A percentile compares a stretch with the other conserved stretches of the same genome.
phyloP scores from a whole-genome alignment of 2,888 invertebrate genomes.

The Parascotia fuliginaria region DNA sequence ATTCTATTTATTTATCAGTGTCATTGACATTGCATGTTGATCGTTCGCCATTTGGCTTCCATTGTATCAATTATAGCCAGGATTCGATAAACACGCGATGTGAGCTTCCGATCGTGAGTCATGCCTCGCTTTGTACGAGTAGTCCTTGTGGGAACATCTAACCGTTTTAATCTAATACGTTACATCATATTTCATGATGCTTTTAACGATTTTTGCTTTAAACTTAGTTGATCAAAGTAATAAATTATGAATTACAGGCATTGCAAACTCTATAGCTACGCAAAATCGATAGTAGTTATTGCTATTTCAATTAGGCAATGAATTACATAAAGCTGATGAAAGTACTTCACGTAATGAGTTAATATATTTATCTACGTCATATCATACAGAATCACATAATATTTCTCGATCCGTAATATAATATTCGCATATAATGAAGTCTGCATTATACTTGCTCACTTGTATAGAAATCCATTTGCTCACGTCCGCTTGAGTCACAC shows the following conservation, averaged over 20 bases:
- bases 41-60: slow-evolving; percentile 13
- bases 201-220: slow-evolving; percentile 13
- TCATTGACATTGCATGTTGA: slow-evolving; percentile 15
- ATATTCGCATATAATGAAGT: background rate
- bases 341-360: too few species aligned
- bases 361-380: too few species aligned
- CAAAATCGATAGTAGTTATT: too few species aligned
- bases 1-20: slow-evolving; percentile 3
- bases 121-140: slow-evolving; percentile 15
- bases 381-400: too few species aligned
- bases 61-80: slow-evolving; percentile 29
- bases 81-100: slow-evolving; percentile 27
- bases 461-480: slow-evolving; percentile 34
- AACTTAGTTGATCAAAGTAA: background rate
- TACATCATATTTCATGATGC: slow-evolving; percentile 28
- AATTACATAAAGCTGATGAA: too few species aligned
- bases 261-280: background rate
- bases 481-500: slow-evolving; percentile 43
- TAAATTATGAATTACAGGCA: background rate
- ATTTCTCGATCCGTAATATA: too few species aligned
- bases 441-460: slow-evolving; percentile 22
- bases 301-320: too few species aligned
- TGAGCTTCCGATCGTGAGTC: slow-evolving; percentile 44
- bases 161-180: slow-evolving; percentile 23
- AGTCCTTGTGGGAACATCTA: slow-evolving; percentile 40